Evolutionary conservation across 2,888 invertebrate species (phyloP).

Genomic region (Caenorhabditis panamensis): DNA sequence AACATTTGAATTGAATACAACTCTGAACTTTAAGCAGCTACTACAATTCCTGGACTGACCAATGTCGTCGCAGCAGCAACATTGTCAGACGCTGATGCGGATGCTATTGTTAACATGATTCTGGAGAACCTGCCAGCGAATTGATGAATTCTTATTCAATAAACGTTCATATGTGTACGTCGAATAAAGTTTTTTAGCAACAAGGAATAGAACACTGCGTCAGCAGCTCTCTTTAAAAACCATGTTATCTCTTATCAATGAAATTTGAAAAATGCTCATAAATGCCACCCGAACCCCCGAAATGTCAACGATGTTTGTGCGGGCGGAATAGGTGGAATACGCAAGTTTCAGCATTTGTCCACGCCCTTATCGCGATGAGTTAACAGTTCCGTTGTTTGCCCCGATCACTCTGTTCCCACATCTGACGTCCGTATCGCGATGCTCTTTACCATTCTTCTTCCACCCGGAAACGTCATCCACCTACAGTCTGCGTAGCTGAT

Average conservation of each 20-base stretch:
- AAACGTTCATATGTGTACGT: not conserved
- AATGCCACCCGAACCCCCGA: not conserved
- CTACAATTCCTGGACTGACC: conserved; percentile 19
- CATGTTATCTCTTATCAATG: not conserved
- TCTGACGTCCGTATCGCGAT: not conserved
- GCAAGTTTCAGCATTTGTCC: not conserved
- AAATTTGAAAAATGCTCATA: not conserved
- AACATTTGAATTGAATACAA: not conserved
- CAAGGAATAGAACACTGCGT: too few relatives aligned
- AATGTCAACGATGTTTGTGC: not conserved
- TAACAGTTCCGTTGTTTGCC: conserved; percentile 5
- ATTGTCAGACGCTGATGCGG: conserved; percentile 15
- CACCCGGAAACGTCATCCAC: not conserved
- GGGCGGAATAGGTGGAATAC: not conserved
- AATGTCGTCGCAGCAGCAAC: not conserved
- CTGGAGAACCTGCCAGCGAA: not conserved
- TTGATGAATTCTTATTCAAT: not conserved
- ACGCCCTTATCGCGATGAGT: not conserved
- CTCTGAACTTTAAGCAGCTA: too few relatives aligned
- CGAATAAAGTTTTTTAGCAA: not conserved
- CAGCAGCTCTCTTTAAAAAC: too few relatives aligned
- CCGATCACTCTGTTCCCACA: not conserved
- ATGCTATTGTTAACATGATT: conserved; percentile 1
- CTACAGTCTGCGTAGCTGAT: not conserved
- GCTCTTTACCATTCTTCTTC: conserved; percentile 1